Base-by-base conservation (phyloP, 2,888 invertebrate species). In the Troglohyphantes excavatus region DNA sequence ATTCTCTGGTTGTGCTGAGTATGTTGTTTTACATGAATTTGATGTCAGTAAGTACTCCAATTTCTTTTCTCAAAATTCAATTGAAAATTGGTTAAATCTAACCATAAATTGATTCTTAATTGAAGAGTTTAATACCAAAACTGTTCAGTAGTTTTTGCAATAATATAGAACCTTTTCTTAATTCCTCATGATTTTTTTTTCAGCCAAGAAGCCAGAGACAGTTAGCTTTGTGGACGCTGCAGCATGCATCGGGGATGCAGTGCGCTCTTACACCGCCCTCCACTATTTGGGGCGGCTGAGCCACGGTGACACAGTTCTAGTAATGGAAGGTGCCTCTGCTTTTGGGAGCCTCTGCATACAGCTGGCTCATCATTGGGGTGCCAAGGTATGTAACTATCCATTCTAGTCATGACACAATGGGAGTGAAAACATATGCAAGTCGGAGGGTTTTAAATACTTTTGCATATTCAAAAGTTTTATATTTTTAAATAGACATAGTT, bases 191-290 rank as follows among this genome's bases (percentile, higher is more conserved):
- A 13, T 73, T n/a, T 73, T 19, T 9, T 19, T 72, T 91, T 1
- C 90, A 94, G 94, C 94, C 13, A 92, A 93, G 87, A 94, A 94
- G 81, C 94, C 94, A n/a, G 92, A 93, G 3, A 92, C 92, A 68
- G 92, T 94, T 26, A 93, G 93, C 89, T 93, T 92, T 92, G 93
- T 93, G 27, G 93, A 93, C 91, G 94, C 94, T 63, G 94, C 94
- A 67, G 94, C 93, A 5, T 93, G 93, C 82, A 92, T 94, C 27
- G 94, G 94, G 7, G 94, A 94, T 91, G 93, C 93, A 75, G 93
- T 94, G 5, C 93, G 93, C 88, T 94, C 94, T 0, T 94, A 94
- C 92, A 94, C 94, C 72, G 94, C 94, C 2, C 92, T 94, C 21
- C 93, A 94, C 91, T 94, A 94, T 91, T 93, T 93, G 72, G 94